Evolutionary conservation across 2,113 vertebrate species (phyloP).

Genomic region (Hippocampus abdominalis): DNA sequence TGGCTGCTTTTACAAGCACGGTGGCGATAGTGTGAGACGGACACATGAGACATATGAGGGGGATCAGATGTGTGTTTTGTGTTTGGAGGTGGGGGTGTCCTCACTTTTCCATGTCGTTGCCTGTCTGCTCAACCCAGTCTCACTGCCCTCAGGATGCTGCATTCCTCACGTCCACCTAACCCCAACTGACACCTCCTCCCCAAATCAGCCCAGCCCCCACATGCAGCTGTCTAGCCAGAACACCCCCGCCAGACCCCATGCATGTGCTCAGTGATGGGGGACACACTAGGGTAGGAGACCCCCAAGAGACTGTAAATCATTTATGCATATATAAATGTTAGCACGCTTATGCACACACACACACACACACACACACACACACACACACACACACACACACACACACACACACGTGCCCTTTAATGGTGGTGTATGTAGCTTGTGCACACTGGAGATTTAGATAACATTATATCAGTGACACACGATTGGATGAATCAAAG

Average conservation of each 20-base stretch:
- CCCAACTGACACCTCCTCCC: slow-evolving; percentile 22
- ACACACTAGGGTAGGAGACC: slow-evolving; percentile 33
- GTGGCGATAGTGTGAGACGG: slow-evolving; percentile 25
- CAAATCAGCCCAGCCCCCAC: neutral
- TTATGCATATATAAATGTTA: slow-evolving; percentile 54
- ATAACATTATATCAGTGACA: slow-evolving; percentile 38
- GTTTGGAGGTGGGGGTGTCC: slow-evolving; percentile 12
- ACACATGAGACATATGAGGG: slow-evolving; percentile 38
- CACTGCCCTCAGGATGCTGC: slow-evolving; percentile 44
- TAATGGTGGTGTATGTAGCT: slow-evolving; percentile 37
- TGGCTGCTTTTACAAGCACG: slow-evolving; percentile 27
- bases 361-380: no score
- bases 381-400: slow-evolving; percentile 7
- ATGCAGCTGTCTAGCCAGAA: slow-evolving; percentile 28
- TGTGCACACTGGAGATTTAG: slow-evolving; percentile 35
- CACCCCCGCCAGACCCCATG: slow-evolving; percentile 28
- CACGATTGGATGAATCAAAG: slow-evolving; percentile 14
- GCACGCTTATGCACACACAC: slow-evolving; percentile 8
- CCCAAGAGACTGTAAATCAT: slow-evolving; percentile 51
- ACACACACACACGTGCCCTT: slow-evolving; percentile 21
- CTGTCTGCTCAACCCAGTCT: slow-evolving; percentile 42
- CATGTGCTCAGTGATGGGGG: slow-evolving; percentile 46
- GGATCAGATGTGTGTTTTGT: slow-evolving; percentile 26
- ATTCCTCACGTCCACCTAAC: slow-evolving; percentile 44
- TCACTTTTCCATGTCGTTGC: slow-evolving; percentile 54